phyloP scores from a whole-genome alignment of 2,113 vertebrate species.

The Scophthalmus maximus region DNA sequence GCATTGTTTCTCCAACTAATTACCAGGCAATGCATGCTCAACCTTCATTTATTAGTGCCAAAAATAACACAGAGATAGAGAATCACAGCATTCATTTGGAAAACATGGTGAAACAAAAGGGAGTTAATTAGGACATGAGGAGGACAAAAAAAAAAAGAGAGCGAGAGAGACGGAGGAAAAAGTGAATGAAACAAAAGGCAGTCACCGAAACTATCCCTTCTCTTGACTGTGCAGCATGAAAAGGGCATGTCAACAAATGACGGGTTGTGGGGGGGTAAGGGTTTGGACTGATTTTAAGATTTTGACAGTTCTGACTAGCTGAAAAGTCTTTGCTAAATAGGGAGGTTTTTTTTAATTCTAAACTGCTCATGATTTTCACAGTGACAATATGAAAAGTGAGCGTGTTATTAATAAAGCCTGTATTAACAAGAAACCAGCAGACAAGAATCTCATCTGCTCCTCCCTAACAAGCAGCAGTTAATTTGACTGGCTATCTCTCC shows the following conservation, averaged over 20 bases:
- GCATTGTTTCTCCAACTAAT: conserved; percentile 80
- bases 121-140: conserved; percentile 77
- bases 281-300: conserved; percentile 44
- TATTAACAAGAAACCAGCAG: conserved; percentile 60
- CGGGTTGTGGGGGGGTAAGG: neutral
- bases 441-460: conserved; percentile 75
- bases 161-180: conserved; percentile 14
- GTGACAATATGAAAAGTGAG: conserved; percentile 63
- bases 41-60: conserved; percentile 73
- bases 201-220: conserved; percentile 65
- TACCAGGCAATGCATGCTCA: conserved; percentile 73
- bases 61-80: conserved; percentile 70
- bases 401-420: conserved; percentile 61
- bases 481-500: conserved; percentile 73
- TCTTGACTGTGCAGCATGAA: conserved; percentile 66
- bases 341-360: conserved; percentile 12
- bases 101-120: conserved; percentile 75
- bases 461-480: conserved; percentile 74
- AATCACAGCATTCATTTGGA: conserved; percentile 69
- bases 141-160: neutral
- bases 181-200: conserved; percentile 63
- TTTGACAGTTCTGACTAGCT: conserved; percentile 49
- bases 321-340: conserved; percentile 46
- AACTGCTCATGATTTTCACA: conserved; percentile 51
- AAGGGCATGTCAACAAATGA: conserved; percentile 71